Percentiles rank a stretch among this genome's conserved stretches.
phyloP scores from a whole-genome alignment of 2,888 invertebrate species.

The Patella ulyssiponensis region DNA sequence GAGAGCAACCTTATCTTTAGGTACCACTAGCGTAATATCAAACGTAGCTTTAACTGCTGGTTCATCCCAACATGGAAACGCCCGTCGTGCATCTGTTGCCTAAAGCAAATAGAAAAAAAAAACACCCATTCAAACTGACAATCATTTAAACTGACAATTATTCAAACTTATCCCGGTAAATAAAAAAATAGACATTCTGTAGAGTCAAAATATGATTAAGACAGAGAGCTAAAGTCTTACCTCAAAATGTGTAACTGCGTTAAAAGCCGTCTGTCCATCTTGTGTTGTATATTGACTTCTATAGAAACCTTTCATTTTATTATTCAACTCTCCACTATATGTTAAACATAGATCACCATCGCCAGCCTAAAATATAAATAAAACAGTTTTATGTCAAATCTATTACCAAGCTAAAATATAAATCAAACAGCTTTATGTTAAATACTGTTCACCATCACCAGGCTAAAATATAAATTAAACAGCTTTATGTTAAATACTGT shows the following conservation, averaged over 20 bases:
- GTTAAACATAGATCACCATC: constrained; percentile 76
- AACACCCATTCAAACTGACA: not conserved
- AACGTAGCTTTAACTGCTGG: constrained; percentile 89
- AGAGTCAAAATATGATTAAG: too few species aligned
- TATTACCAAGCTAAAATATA: not conserved
- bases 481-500: too few species aligned
- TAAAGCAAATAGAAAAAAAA: constrained; percentile 38
- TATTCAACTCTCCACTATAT: constrained; percentile 88
- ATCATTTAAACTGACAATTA: not conserved
- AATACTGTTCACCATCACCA: too few species aligned
- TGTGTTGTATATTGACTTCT: constrained; percentile 84
- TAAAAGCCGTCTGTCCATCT: constrained; percentile 84
- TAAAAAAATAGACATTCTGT: too few species aligned
- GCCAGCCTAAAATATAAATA: constrained; percentile 51
- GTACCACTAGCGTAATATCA: constrained; percentile 85
- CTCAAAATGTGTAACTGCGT: constrained; percentile 85
- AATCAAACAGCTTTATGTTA: too few species aligned
- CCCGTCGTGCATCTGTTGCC: constrained; percentile 80
- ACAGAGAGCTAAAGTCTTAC: constrained; percentile 39
- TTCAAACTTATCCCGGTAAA: too few species aligned
- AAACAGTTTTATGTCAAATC: not conserved
- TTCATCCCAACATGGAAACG: constrained; percentile 94
- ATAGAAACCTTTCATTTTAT: constrained; percentile 95
- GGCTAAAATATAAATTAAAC: too few species aligned
- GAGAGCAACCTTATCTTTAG: constrained; percentile 83